These are phyloP conservation scores for Peucedramus taeniatus DNA, from an alignment of 2,113 vertebrate species.

Conservation along the genomic window DNA sequence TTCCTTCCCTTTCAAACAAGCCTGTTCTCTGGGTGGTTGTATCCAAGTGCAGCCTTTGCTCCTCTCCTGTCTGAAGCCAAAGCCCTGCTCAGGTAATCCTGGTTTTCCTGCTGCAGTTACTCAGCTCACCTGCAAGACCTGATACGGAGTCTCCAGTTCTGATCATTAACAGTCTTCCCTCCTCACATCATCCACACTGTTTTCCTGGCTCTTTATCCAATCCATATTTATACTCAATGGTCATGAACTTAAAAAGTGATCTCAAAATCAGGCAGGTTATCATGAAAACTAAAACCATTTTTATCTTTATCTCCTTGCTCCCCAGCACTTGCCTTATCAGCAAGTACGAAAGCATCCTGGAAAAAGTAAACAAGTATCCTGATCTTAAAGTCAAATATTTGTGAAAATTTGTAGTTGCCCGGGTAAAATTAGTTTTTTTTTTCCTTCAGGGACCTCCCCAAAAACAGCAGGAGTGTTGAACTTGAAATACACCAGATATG, in stretches of 20 bases:
- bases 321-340: not conserved
- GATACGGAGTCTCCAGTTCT: not conserved
- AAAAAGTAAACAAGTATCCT: not conserved
- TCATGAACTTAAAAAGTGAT: not conserved
- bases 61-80: not conserved
- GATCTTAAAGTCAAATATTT: not conserved
- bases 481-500: not conserved
- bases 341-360: not conserved
- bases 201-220: not conserved
- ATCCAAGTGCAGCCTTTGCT: not conserved
- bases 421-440: rapidly evolving
- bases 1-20: not conserved
- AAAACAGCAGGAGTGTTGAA: not conserved
- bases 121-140: not conserved
- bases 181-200: not conserved
- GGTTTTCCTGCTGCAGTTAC: not conserved
- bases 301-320: not conserved
- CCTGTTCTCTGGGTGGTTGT: not conserved
- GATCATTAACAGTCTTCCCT: not conserved
- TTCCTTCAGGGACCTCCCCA: not conserved
- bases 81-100: not conserved
- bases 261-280: not conserved
- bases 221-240: not conserved
- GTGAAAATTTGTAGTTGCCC: not conserved
- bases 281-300: not conserved